phyloP scores from a whole-genome alignment of 2,797 vertebrate species.

The Poeciliopsis infans region DNA sequence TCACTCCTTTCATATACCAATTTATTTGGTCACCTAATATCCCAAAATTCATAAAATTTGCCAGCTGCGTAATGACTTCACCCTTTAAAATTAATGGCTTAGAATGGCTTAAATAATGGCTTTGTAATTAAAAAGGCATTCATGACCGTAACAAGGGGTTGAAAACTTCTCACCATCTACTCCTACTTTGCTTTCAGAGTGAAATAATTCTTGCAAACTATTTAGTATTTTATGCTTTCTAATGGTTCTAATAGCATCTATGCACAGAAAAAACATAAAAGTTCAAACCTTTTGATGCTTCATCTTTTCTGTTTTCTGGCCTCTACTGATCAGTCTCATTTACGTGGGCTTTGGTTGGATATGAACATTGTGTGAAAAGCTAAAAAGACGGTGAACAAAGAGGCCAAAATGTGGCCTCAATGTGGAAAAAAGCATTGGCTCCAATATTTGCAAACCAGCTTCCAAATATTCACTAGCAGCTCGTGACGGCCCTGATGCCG shows the following conservation, averaged over 20 bases:
- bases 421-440: background rate
- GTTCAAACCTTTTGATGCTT: background rate
- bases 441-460: background rate
- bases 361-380: background rate
- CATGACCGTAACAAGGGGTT: background rate
- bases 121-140: background rate
- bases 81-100: background rate
- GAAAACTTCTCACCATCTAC: background rate
- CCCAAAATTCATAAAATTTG: background rate
- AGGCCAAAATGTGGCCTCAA: background rate
- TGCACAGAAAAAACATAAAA: background rate
- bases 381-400: background rate
- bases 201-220: background rate
- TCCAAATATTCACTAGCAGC: conserved; percentile 5
- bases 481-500: background rate
- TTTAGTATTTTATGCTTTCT: background rate
- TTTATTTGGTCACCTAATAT: background rate
- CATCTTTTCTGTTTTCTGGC: background rate
- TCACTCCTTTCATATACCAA: background rate
- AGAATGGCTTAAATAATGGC: background rate
- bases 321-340: background rate
- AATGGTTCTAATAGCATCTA: background rate
- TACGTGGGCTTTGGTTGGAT: background rate
- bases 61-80: background rate
- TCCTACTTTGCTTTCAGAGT: background rate